Base-by-base conservation (phyloP, 2,113 vertebrate genomes). In the Hippocampus zosterae region DNA sequence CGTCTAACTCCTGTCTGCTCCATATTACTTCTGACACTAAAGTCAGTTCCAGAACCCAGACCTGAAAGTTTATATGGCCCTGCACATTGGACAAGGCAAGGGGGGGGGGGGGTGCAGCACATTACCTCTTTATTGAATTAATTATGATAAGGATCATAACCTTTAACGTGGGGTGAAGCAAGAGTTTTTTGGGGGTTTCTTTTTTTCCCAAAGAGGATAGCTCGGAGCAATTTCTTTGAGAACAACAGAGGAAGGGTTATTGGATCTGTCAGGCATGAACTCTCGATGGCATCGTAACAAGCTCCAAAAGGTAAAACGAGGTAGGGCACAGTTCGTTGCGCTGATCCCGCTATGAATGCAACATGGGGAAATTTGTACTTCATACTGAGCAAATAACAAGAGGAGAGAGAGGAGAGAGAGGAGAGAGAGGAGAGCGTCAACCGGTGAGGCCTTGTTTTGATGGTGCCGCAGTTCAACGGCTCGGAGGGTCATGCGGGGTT, bases 91-190 rank as follows among this genome's bases (percentile, higher is more conserved):
- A 81, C 77, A 27, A 85, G 67, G 81, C 73, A 61, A 91, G 93
- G 93, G 94, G 93, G 94, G 94, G 93, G 93, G 92, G 90, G 93
- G 95, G 94, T 96, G 94, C 95, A 93, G 94, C 96, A 95, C 95
- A 96, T 97, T 97, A 95, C 93, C 92, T 91, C 94, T 96, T 98
- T 98, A 98, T 98, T 98, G 96, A 98, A 98, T 98, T 98, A 97
- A 98, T 98, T 98, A 96, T 88, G 96, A 98, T 98, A 98, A 98
- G 94, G 94, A 98, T 98, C 97, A 94, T 94, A 95, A 95, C 95
- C 97, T 98, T 97, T 98, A 98, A 97, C 94, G 93, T 92, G 91
- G 95, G 94, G 95, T 97, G 95, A 97, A 94, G 94, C 86, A 89
- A 91, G 93, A 37, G 33, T 37, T 37, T 37, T 37, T 37, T 37